Evolutionary conservation across 2,888 invertebrate species (phyloP).

Genomic region (Ametastegia equiseti): DNA sequence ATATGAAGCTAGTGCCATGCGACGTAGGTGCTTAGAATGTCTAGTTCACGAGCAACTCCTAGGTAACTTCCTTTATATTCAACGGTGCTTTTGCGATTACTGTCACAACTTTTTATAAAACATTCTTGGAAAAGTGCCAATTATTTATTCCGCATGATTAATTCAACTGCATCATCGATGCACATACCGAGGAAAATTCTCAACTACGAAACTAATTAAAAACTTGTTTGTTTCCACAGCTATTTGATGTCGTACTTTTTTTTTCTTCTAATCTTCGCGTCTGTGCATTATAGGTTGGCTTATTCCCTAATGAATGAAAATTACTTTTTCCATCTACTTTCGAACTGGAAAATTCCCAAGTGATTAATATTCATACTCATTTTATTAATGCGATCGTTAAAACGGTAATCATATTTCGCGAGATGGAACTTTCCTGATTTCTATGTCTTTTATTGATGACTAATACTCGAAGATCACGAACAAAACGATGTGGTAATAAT

Average conservation of each 20-base stretch:
- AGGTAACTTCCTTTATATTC: neutral
- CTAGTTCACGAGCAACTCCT: too few species aligned
- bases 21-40: too few species aligned
- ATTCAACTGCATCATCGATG: neutral
- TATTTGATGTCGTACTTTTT: neutral
- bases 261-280: neutral
- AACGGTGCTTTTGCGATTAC: neutral
- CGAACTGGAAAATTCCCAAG: too few species aligned
- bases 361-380: too few species aligned
- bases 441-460: neutral
- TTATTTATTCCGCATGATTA: slow-evolving; percentile 19
- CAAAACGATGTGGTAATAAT: neutral
- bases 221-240: neutral
- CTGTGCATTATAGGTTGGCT: neutral
- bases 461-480: neutral
- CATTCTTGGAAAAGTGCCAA: slow-evolving; percentile 6
- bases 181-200: neutral
- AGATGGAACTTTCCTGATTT: neutral
- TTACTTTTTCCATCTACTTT: too few species aligned
- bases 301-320: too few species aligned
- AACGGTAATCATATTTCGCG: neutral
- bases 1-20: too few species aligned
- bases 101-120: neutral
- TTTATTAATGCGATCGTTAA: too few species aligned
- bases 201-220: neutral